Percentiles rank a stretch among this genome's conserved stretches.
Conservation (phyloP, 2,888 invertebrate genomes). For the Caenorhabditis macrosperma region DNA sequence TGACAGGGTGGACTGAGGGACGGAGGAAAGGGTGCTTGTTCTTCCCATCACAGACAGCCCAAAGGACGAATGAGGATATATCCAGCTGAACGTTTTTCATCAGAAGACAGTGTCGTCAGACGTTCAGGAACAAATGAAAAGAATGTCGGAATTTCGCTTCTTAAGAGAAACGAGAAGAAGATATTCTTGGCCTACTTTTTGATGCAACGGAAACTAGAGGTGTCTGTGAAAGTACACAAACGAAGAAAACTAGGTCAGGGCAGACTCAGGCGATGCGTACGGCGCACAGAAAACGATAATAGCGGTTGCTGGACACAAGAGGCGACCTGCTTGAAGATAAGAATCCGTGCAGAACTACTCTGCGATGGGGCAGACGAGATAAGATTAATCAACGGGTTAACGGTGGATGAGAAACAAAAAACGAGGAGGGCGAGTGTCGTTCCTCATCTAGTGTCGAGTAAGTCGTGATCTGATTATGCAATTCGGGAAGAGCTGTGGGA, state of each 20-base stretch:
- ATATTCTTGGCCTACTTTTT: neutral
- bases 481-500: too few species aligned
- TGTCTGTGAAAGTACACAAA: conserved; percentile 5
- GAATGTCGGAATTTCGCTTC: too few species aligned
- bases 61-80: too few species aligned
- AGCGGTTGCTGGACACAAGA: conserved; percentile 5
- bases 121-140: too few species aligned
- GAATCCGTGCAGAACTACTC: conserved; percentile 3
- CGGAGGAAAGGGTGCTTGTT: too few species aligned
- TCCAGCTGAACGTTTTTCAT: too few species aligned
- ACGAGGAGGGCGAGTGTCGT: neutral
- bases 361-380: conserved; percentile 6
- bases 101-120: too few species aligned
- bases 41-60: too few species aligned
- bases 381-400: conserved; percentile 9
- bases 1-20: too few species aligned
- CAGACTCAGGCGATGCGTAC: conserved; percentile 16
- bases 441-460: too few species aligned
- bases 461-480: too few species aligned
- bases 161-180: too few species aligned
- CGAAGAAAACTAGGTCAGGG: conserved; percentile 37
- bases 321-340: conserved; percentile 36
- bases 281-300: conserved; percentile 2
- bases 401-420: neutral
- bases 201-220: neutral